phyloP scores from a whole-genome alignment of 2,888 invertebrate species.

The Arge pagana region DNA sequence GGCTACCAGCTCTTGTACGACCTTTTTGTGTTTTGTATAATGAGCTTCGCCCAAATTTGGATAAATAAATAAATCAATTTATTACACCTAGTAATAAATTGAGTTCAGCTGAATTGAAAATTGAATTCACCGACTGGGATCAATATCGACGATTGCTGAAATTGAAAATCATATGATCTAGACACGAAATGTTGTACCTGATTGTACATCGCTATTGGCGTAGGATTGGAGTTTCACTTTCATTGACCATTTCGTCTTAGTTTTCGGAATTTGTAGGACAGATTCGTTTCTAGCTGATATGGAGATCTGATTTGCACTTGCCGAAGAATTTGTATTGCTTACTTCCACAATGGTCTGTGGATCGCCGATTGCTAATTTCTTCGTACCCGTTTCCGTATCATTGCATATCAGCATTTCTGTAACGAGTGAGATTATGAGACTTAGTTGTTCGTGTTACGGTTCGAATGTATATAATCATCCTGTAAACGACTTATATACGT shows the following conservation, averaged over 20 bases:
- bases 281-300: neutral
- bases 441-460: too few relatives aligned
- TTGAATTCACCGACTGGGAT: neutral
- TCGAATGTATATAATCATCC: too few relatives aligned
- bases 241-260: slow-evolving; percentile 44
- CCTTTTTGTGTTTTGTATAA: too few relatives aligned
- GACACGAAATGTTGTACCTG: slow-evolving; percentile 27
- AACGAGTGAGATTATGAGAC: too few relatives aligned
- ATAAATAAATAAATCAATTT: too few relatives aligned
- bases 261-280: slow-evolving; percentile 8
- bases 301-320: too few relatives aligned
- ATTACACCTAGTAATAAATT: neutral
- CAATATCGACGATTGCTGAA: too few relatives aligned
- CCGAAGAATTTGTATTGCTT: neutral
- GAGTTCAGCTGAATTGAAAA: neutral
- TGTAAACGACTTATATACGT: too few relatives aligned
- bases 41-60: too few relatives aligned
- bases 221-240: slow-evolving; percentile 42
- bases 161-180: too few relatives aligned
- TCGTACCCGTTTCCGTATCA: neutral
- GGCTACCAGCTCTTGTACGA: too few relatives aligned
- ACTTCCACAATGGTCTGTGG: neutral
- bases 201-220: slow-evolving; percentile 21
- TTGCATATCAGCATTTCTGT: slow-evolving; percentile 43
- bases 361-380: neutral